Conservation (phyloP, 2,797 vertebrate species). For the Poeciliopsis gracilis region DNA sequence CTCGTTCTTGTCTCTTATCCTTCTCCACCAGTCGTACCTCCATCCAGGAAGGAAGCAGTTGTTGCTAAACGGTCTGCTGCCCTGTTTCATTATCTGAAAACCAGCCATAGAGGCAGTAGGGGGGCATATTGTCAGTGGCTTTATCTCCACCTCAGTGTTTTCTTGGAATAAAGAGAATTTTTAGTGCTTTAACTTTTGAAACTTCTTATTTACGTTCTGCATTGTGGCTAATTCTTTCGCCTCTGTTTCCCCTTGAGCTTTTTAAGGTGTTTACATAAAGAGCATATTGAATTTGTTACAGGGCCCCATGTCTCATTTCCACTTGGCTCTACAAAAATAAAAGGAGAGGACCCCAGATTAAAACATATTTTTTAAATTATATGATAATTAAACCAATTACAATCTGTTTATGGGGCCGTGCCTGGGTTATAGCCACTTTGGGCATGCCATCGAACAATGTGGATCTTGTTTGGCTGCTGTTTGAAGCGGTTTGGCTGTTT, state of each 20-base stretch:
- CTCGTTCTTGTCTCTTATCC: constrained; percentile 53
- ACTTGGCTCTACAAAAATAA: constrained; percentile 79
- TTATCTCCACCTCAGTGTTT: constrained; percentile 43
- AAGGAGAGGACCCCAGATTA: constrained; percentile 81
- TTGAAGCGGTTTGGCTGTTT: constrained; percentile 79
- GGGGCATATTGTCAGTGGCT: constrained; percentile 25
- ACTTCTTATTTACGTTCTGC: constrained; percentile 41
- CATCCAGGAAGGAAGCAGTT: constrained; percentile 72
- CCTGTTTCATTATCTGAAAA: constrained; percentile 59
- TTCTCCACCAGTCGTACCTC: constrained; percentile 29
- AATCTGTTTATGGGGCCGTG: constrained; percentile 78
- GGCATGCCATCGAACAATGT: constrained; percentile 78
- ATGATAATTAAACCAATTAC: constrained; percentile 83
- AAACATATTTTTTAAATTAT: constrained; percentile 81
- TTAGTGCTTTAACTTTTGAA: constrained; percentile 21
- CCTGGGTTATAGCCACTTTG: constrained; percentile 75
- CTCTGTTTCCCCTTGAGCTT: constrained; percentile 31
- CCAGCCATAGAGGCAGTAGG: constrained; percentile 41
- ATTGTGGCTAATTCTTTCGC: constrained; percentile 45
- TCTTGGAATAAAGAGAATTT: constrained; percentile 41
- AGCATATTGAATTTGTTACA: constrained; percentile 84
- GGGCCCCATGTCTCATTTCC: constrained; percentile 72
- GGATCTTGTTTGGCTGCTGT: constrained; percentile 80
- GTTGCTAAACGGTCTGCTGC: constrained; percentile 67
- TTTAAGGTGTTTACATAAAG: constrained; percentile 82